Base-by-base conservation (phyloP, 1,140 invertebrate species). In the Hypothenemus hampei region DNA sequence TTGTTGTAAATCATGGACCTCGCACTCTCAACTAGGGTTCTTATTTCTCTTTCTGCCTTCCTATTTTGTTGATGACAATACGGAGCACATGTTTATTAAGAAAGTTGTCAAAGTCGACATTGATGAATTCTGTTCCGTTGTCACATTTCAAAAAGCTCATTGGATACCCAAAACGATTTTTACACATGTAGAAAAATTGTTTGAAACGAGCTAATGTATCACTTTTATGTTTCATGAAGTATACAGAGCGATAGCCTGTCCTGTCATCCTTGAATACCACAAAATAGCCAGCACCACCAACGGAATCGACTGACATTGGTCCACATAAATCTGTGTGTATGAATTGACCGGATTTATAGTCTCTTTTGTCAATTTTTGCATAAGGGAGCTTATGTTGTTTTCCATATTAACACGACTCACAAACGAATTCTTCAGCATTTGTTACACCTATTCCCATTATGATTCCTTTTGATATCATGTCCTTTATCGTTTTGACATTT, bases 31-130 rank as follows among this genome's bases (percentile, higher is more conserved):
- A 64, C 51, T 3, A 74, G 46, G 5, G 65, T 75, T 20, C 73
- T 33, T 47, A 74, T 73, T 19, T 58, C 56, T 41, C 69, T 45
- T 57, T 75, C 73, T 15, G 65, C 60, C 18, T 62, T 56, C 10
- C 70, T 71, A 61, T 77, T 76, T 47, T 70, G 64, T 45, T 69
- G 52, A 36, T 72, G 67, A 8, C 65, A 60, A 36, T 74, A 69
- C 8, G 55, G 43, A 4, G 57, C 44, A 6, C 55, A 64, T 39
- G 55, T 23, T 51, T 60, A 24, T 18, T 33, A 20, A n/a, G 26
- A 20, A 10, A 65, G 62, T 47, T 59, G 62, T 21, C 45, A 39
- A 24, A 50, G 6, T 57, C 61, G 39, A n/a, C 4, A 39, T 63
- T 66, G 4, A 58, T 29, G 45, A 58, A 75, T 63, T 75, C 72